Conservation (phyloP, 2,888 invertebrate species). For the Lomographa bimaculata region DNA sequence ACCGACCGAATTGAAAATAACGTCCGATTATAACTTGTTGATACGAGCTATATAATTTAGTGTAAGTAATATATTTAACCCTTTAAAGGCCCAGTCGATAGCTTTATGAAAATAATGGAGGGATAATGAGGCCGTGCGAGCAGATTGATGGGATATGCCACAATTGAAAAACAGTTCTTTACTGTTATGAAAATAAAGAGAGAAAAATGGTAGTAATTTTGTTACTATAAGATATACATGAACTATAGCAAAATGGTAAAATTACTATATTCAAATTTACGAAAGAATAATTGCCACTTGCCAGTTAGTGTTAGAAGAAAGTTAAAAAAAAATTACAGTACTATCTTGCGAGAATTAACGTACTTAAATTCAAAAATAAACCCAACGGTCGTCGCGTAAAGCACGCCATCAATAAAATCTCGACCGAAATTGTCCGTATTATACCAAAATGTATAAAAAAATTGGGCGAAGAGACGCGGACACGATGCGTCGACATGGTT, state of each 20-base stretch:
- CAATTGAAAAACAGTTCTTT: too few species aligned
- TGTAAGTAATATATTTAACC: constrained; percentile 34
- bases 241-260: too few species aligned
- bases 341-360: too few species aligned
- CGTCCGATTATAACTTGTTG: constrained; percentile 24
- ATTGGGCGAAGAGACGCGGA: constrained; percentile 67
- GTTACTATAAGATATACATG: too few species aligned
- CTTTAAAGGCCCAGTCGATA: constrained; percentile 42
- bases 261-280: too few species aligned
- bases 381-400: constrained; percentile 33
- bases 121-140: constrained; percentile 36
- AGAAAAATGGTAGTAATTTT: too few species aligned
- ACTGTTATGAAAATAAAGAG: too few species aligned
- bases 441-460: constrained; percentile 66
- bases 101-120: constrained; percentile 36
- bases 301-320: too few species aligned
- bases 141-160: constrained; percentile 34
- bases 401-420: constrained; percentile 49
- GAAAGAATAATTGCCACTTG: too few species aligned
- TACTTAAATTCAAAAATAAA: constrained; percentile 19
- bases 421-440: constrained; percentile 59
- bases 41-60: constrained; percentile 23
- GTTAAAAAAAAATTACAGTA: too few species aligned
- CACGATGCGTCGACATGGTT: constrained; percentile 77
- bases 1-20: constrained; percentile 38